Evolutionary conservation across 2,888 invertebrate species (phyloP).

Genomic region (Rosalia funebris): DNA sequence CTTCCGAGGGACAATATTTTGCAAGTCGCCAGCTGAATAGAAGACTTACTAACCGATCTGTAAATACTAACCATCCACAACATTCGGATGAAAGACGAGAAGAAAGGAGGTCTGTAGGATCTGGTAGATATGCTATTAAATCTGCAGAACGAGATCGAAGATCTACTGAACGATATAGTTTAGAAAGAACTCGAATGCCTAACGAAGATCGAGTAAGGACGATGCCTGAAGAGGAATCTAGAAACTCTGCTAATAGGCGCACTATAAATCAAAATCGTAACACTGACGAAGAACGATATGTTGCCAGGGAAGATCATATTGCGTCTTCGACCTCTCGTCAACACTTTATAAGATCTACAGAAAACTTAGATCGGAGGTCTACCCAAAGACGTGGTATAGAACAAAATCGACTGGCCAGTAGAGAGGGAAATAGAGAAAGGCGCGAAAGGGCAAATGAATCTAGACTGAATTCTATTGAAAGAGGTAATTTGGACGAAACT

Average conservation of each 20-base stretch:
- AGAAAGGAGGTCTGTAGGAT: not conserved
- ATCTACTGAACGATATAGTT: not conserved
- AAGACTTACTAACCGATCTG: not conserved
- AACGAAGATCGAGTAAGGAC: not conserved
- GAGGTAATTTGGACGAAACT: not conserved
- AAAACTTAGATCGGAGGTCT: not conserved
- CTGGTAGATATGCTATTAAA: not conserved
- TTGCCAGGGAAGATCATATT: not conserved
- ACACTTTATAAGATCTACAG: not conserved
- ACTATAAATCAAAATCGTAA: not conserved
- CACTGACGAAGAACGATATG: not conserved
- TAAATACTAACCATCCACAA: not conserved
- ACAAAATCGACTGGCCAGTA: too few relatives aligned
- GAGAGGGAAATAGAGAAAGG: too few relatives aligned
- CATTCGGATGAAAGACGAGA: constrained; percentile 1
- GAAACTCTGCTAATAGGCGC: too few relatives aligned
- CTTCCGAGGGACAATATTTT: too few relatives aligned
- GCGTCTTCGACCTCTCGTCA: not conserved
- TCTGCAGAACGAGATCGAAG: not conserved
- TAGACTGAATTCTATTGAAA: too few relatives aligned
- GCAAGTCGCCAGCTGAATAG: too few relatives aligned
- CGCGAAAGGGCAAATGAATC: too few relatives aligned
- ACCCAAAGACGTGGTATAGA: too few relatives aligned
- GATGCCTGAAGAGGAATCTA: not conserved
- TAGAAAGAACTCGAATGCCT: not conserved